Evolutionary conservation across 2,113 vertebrate species (phyloP), one percentile per base, ranked within the genome.

Genomic region (Hydrochoerus hydrochaeris): DNA sequence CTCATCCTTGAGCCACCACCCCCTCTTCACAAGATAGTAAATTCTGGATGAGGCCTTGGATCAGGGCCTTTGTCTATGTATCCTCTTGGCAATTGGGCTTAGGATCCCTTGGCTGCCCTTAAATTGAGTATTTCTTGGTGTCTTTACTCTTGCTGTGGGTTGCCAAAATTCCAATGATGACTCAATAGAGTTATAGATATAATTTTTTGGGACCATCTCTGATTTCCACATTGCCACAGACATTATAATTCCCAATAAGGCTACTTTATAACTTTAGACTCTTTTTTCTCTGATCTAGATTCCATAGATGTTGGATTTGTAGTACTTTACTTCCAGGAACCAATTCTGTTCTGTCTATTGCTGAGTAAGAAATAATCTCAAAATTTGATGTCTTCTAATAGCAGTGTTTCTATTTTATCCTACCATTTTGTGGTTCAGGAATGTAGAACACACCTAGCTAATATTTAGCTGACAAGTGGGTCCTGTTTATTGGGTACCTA

Each of bases 341-440:
- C 5, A 88, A 46, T 69, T 71, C 75, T 35, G n/a, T 73, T 78
- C 46, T n/a, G n/a, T 38, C 44, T 82, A 19, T 28, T 80, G 54
- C 8, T 71, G 28, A 65, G 5, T 63, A 78, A 73, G 65, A 82
- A 88, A 52, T 26, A 78, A 78, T 86, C 14, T 30, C 4, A 16
- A 83, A 60, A 80, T 1, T 4, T 93, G 32, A 71, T 93, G n/a
- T 84, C 30, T 78, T 89, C 28, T 81, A 58, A 84, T 22, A 86
- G 49, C 14, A 80, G 46, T 52, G 7, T n/a, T 87, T 91, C 93
- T 38, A 69, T 69, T 82, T 57, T 71, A 54, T 62, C 16, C 54
- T 73, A 19, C 24, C 7, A 57, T 62, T 62, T 44, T 63, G 13
- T 80, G 28, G 1, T 14, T 95, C 30, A 8, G 19, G 22, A 84